phyloP scores from a whole-genome alignment of 2,888 invertebrate genomes.

The Abscondita cerata region DNA sequence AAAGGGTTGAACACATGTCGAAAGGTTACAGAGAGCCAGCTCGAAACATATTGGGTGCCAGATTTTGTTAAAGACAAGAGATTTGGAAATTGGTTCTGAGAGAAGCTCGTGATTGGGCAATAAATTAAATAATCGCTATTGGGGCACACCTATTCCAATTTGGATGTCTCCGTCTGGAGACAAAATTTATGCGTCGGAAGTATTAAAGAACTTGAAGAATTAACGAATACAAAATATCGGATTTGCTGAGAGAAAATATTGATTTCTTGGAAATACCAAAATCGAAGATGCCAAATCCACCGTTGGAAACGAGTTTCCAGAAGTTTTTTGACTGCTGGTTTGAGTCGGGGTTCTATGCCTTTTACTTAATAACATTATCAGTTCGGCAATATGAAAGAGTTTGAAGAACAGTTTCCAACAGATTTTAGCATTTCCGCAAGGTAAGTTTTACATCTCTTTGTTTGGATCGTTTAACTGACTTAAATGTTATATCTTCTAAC shows the following conservation, averaged over 20 bases:
- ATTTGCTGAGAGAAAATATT: conserved; percentile 94
- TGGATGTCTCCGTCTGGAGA: conserved; percentile 93
- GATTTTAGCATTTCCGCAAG: conserved; percentile 98
- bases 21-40: conserved; percentile 78
- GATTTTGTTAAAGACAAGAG: conserved; percentile 97
- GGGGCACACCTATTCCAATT: conserved; percentile 99
- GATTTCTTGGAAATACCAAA: conserved; percentile 95
- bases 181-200: conserved; percentile 96
- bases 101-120: conserved; percentile 98
- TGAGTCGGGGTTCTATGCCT: conserved; percentile 99
- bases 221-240: conserved; percentile 84
- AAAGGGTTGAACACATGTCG: conserved; percentile 91
- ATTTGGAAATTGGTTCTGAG: conserved; percentile 97
- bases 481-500: too few species aligned
- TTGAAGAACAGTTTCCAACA: conserved; percentile 92
- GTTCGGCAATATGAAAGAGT: conserved; percentile 88
- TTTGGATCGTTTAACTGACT: too few species aligned
- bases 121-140: conserved; percentile 98
- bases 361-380: conserved; percentile 97
- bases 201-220: conserved; percentile 84
- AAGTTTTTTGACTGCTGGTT: conserved; percentile 99
- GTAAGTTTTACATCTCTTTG: conserved; percentile 98
- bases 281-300: conserved; percentile 78
- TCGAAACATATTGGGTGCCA: conserved; percentile 97
- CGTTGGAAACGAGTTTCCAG: conserved; percentile 80